Evolutionary conservation across 2,113 vertebrate genomes (phyloP).

Genomic region (Microtus ochrogaster): DNA sequence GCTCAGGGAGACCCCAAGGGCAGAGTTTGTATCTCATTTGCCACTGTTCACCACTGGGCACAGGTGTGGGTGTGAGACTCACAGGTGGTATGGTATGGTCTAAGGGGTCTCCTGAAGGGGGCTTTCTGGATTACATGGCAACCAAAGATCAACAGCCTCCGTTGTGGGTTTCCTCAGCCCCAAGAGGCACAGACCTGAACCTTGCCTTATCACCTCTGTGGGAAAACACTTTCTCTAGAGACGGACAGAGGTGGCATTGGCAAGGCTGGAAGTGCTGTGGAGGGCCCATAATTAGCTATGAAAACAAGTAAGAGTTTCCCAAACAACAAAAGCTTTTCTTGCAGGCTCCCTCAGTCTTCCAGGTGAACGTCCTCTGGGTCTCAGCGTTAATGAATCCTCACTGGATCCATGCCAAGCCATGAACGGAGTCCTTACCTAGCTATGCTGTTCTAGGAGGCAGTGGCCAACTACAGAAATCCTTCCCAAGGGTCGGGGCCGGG

Average conservation of each 20-base stretch:
- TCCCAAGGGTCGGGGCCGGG: background rate
- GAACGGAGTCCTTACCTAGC: background rate
- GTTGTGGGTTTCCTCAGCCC: background rate
- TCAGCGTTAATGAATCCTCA: background rate
- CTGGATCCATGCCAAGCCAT: background rate
- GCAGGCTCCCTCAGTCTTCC: conserved; percentile 17
- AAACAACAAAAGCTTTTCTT: conserved; percentile 20
- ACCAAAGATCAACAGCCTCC: background rate
- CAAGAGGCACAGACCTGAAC: background rate
- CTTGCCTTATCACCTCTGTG: background rate
- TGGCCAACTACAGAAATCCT: background rate
- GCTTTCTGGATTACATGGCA: background rate
- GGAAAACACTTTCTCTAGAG: background rate
- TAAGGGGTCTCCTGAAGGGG: background rate
- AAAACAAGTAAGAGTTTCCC: background rate
- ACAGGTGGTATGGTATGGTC: background rate
- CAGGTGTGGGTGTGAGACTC: background rate
- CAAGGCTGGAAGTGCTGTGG: background rate
- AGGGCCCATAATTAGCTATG: background rate
- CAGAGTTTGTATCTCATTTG: background rate
- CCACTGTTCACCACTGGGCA: background rate
- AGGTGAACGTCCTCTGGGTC: background rate
- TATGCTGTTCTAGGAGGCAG: background rate
- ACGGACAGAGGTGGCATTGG: background rate
- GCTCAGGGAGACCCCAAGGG: background rate